Evolutionary conservation across 2,888 invertebrate genomes (phyloP), one percentile per base, ranked within the genome.

Genomic region (Plutella xylostella): DNA sequence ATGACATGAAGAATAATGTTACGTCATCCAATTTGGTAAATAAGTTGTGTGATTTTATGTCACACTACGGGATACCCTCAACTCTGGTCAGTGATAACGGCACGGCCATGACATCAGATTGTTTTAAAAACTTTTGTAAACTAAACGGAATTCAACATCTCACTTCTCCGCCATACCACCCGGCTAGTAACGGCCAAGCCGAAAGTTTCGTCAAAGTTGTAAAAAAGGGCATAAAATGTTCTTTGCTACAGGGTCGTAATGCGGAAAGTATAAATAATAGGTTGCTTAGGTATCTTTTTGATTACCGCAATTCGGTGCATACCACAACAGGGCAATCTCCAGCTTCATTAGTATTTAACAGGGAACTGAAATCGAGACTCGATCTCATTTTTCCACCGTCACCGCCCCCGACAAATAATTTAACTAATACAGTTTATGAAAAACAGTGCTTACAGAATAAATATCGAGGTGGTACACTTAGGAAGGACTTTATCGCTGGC

Each of bases 51-150:
- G 41, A 41, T 17, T 28, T 41, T 6, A 41, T 41, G 25, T 41
- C 41, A 18, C 3, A 30, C 11, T 41, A 28, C 18, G 41, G 41
- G 17, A 28, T 17, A 14, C 14, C 14, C 9, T 14, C 15, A 17
- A 41, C 41, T 4, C 17, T 22, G 6, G 58, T 56, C 0, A 56
- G 49, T 25, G 58, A 58, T 39, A 57, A 57, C 46, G 57, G 51
- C 20, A 55, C 54, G 2, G 25, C 48, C 7, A 57, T 57, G 38
- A 31, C 34, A 14, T 56, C 54, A 0, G 18, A 46, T 17, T n/a
- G 28, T 15, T 41, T 41, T 15, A 25, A 15, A 9, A n/a, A 25
- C 7, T 41, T 41, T 25, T 41, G 41, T 21, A 28, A 15, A 25
- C 41, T 41, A 3, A 41, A 41, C 18, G 41, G 41, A 5, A 41